A percentile compares a stretch with the other conserved stretches of the same genome.
Conservation (phyloP, 2,113 vertebrate species). For the Bubo scandiacus region DNA sequence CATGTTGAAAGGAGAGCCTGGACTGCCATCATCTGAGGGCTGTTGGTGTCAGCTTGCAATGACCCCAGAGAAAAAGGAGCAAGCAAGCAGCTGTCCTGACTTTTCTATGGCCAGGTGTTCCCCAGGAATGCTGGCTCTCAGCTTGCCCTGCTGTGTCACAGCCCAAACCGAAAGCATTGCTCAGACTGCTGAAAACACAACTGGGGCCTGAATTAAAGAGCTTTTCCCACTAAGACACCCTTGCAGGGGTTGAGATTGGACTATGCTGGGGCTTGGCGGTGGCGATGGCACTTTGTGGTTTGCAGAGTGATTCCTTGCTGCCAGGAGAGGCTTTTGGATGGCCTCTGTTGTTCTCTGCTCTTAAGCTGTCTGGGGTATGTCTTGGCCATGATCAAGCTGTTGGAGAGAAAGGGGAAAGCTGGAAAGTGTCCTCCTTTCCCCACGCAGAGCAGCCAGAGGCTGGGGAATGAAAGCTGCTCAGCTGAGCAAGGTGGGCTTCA, state of each 20-base stretch:
- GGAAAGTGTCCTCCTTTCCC: background rate
- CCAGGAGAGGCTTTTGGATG: background rate
- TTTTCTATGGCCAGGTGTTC: background rate
- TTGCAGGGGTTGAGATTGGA: background rate
- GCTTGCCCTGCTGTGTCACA: background rate
- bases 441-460: rapidly evolving
- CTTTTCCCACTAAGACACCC: background rate
- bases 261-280: background rate
- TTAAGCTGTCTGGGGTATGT: background rate
- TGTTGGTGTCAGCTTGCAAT: background rate
- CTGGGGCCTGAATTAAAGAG: background rate
- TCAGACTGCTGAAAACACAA: background rate
- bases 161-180: background rate
- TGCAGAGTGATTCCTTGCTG: background rate
- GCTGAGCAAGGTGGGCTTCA: background rate
- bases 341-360: background rate
- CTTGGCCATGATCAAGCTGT: background rate
- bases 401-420: background rate
- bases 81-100: background rate
- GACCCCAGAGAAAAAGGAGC: background rate
- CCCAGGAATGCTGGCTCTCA: background rate
- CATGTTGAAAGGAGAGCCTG: background rate
- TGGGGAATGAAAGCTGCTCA: background rate
- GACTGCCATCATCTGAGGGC: background rate
- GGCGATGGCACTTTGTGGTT: background rate